Evolutionary conservation across 1,140 invertebrate species (phyloP).

Genomic region (Trichogramma pretiosum): DNA sequence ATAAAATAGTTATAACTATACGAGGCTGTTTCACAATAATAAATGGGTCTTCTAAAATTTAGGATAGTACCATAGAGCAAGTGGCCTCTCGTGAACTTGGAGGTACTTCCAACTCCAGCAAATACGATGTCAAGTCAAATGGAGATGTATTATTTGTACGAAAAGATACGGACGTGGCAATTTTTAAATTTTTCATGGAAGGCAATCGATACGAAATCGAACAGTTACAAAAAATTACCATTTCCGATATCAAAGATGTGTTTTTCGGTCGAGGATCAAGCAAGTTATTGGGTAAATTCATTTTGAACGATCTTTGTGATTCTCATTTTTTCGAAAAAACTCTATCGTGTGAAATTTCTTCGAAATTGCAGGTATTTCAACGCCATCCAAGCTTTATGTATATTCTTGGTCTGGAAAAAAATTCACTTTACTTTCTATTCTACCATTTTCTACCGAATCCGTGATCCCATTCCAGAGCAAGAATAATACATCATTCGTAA

Average conservation of each 20-base stretch:
- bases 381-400: constrained; percentile 21
- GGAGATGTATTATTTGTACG: no score
- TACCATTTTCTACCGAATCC: constrained; percentile 22
- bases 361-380: constrained; percentile 12
- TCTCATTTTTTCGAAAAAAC: neutral
- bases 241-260: constrained; percentile 4
- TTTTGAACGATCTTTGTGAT: neutral
- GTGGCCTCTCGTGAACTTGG: no score
- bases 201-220: no score
- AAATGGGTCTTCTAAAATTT: no score
- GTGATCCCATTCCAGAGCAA: constrained; percentile 22
- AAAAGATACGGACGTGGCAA: no score
- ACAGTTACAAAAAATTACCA: no score
- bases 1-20: no score
- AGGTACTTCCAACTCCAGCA: no score
- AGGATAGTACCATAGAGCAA: no score
- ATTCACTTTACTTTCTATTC: constrained; percentile 43
- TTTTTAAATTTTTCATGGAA: no score
- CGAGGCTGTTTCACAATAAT: no score
- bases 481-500: constrained; percentile 18
- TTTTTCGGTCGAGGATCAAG: neutral
- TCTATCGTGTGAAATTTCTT: neutral
- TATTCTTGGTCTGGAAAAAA: constrained; percentile 45
- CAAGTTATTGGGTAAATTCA: constrained; percentile 3
- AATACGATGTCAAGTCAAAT: no score